These are phyloP conservation scores for Sebastes taczanowskii DNA, from an alignment of 2,797 vertebrate genomes.

Conservation along the genomic window DNA sequence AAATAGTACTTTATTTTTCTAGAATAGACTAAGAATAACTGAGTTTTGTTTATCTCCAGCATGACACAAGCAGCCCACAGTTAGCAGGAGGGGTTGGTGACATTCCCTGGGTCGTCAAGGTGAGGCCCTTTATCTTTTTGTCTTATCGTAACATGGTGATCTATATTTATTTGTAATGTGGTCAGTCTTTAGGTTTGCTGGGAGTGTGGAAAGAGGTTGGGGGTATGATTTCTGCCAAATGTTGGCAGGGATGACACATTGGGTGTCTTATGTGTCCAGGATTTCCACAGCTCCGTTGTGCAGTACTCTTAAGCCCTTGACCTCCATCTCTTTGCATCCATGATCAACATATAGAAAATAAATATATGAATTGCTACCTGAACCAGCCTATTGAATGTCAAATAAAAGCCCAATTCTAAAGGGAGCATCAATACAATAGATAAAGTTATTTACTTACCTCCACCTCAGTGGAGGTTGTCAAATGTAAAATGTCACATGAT, in stretches of 20 bases:
- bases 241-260: not conserved
- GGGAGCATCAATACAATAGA: not conserved
- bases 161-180: not conserved
- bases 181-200: not conserved
- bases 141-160: not conserved
- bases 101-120: conserved; percentile 94
- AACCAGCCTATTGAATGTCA: not conserved
- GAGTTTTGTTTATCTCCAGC: conserved; percentile 77
- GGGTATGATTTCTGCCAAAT: not conserved
- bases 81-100: conserved; percentile 84
- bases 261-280: not conserved
- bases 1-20: not conserved
- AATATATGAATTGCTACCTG: not conserved
- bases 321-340: not conserved
- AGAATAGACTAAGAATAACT: not conserved
- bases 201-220: not conserved
- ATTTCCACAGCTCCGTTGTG: fast-evolving
- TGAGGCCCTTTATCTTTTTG: conserved; percentile 64
- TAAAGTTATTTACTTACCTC: not conserved
- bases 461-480: not conserved
- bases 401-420: not conserved
- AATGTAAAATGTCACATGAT: not conserved
- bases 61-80: conserved; percentile 90
- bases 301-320: not conserved
- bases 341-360: not conserved